These are phyloP conservation scores for Phalanger gymnotis DNA, from an alignment of 2,797 vertebrate species.

Conservation along the genomic window DNA sequence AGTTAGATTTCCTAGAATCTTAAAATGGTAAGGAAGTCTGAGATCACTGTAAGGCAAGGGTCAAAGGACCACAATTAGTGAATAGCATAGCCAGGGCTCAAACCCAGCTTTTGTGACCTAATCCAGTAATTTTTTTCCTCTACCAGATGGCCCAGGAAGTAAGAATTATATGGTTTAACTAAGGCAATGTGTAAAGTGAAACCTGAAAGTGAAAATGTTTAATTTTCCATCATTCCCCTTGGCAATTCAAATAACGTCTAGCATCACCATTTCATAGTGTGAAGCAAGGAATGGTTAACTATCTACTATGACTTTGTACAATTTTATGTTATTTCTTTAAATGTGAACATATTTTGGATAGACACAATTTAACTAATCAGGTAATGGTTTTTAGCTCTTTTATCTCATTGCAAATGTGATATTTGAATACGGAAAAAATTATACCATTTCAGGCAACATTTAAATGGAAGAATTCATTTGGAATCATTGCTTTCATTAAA, in stretches of 20 bases:
- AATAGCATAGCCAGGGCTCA: neutral
- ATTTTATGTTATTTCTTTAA: constrained; percentile 43
- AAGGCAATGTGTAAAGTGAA: constrained; percentile 3
- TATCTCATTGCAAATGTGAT: constrained; percentile 20
- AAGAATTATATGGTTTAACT: constrained; percentile 18
- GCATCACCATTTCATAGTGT: constrained; percentile 40
- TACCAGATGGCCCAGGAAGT: neutral
- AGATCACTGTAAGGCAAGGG: neutral
- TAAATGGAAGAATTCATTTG: constrained; percentile 39
- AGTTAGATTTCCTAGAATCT: neutral
- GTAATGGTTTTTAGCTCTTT: constrained; percentile 35
- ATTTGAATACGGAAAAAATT: constrained; percentile 52
- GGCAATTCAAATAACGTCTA: constrained; percentile 22
- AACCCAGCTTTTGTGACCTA: neutral
- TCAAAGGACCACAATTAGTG: neutral
- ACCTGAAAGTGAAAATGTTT: constrained; percentile 33
- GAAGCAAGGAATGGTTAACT: constrained; percentile 22
- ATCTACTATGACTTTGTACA: neutral
- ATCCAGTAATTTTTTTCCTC: neutral
- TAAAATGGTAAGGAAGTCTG: neutral
- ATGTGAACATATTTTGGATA: neutral
- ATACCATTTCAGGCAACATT: constrained; percentile 7
- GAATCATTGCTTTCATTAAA: constrained; percentile 23
- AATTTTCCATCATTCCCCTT: constrained; percentile 2
- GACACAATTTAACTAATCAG: neutral